Evolutionary conservation across 2,797 vertebrate genomes (phyloP).

Genomic region (Calcarius lapponicus): DNA sequence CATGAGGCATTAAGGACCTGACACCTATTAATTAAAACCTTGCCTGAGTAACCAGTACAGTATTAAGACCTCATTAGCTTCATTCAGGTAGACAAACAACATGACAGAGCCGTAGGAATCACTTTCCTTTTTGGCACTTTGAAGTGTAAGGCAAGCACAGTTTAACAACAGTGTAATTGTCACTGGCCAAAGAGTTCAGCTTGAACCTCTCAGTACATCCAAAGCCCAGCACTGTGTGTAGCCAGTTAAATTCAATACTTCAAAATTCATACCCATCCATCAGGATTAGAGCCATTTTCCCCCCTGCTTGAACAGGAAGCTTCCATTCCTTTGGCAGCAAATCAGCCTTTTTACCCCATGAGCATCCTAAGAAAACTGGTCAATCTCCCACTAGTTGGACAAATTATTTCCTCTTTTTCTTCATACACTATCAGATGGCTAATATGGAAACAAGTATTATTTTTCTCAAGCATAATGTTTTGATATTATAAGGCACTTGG

Average conservation of each 20-base stretch:
- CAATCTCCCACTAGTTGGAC: not conserved
- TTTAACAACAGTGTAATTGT: not conserved
- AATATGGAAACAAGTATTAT: not conserved
- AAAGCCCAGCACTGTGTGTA: not conserved
- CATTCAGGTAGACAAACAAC: not conserved
- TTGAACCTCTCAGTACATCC: not conserved
- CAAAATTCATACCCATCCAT: not conserved
- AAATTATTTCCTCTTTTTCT: not conserved
- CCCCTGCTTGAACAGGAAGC: not conserved
- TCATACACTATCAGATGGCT: not conserved
- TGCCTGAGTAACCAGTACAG: not conserved
- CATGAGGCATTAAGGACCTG: conserved; percentile 18
- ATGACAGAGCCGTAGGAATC: not conserved
- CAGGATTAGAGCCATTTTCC: not conserved
- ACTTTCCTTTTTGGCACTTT: not conserved
- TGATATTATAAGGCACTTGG: not conserved
- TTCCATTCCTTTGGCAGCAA: not conserved
- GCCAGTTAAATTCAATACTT: not conserved
- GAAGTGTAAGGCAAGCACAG: not conserved
- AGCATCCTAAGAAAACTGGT: not conserved
- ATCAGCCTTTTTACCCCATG: not conserved
- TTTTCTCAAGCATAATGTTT: not conserved
- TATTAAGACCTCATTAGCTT: conserved; percentile 27
- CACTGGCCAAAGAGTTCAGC: not conserved
- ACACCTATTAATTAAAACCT: conserved; percentile 42